These are phyloP conservation scores for Taxidea taxus DNA, from an alignment of 2,113 vertebrate genomes.

Conservation along the genomic window DNA sequence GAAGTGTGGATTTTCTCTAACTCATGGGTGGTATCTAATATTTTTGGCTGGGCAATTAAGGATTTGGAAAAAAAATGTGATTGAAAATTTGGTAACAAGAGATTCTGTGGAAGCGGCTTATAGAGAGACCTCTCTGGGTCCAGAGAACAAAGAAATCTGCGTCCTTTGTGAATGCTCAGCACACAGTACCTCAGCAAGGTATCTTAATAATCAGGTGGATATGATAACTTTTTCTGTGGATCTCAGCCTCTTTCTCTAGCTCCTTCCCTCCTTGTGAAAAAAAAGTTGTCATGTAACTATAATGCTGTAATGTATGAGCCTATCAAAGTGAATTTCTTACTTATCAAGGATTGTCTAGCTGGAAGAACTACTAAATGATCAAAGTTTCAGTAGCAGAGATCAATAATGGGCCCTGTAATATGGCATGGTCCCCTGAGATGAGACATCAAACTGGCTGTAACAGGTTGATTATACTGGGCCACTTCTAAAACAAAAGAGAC, in stretches of 20 bases:
- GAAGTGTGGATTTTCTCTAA: background rate
- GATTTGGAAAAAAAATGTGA: background rate
- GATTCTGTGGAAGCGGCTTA: background rate
- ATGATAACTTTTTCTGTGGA: background rate
- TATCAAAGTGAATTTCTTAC: background rate
- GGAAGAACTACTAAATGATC: background rate
- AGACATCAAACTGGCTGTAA: background rate
- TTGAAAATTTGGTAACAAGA: background rate
- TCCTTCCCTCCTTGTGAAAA: background rate
- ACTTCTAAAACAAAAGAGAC: background rate
- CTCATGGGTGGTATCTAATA: background rate
- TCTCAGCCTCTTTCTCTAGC: background rate
- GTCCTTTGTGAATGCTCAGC: background rate
- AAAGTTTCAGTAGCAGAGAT: background rate
- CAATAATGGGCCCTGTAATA: background rate
- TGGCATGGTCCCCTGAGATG: background rate
- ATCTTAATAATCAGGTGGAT: background rate
- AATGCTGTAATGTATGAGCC: background rate
- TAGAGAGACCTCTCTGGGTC: background rate
- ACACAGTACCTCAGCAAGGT: background rate
- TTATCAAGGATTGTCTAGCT: background rate
- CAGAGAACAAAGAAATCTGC: background rate
- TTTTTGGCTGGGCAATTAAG: background rate
- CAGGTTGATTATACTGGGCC: background rate
- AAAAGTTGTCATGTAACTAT: background rate